phyloP scores from a whole-genome alignment of 1,140 invertebrate species.

The Heliconius himera region DNA sequence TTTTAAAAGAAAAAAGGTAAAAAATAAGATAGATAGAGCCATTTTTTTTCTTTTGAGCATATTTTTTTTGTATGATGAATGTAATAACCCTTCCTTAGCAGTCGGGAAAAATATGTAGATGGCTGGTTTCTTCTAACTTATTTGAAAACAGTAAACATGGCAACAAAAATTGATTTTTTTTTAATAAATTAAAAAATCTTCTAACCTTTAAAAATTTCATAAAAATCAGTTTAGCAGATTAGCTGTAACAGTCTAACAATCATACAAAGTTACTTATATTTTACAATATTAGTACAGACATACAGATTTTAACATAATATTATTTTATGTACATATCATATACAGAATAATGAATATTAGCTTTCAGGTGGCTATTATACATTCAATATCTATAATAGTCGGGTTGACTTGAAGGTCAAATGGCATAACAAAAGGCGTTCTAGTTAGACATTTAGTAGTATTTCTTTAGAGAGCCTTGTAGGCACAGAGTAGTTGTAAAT shows the following conservation, averaged over 20 bases:
- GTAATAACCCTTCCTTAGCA: too few relatives aligned
- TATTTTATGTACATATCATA: background rate
- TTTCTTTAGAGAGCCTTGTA: background rate
- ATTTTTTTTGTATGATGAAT: too few relatives aligned
- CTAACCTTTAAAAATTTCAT: too few relatives aligned
- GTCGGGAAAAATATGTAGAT: too few relatives aligned
- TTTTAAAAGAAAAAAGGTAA: background rate
- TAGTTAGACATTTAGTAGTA: background rate
- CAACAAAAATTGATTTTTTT: too few relatives aligned
- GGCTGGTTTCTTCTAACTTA: too few relatives aligned
- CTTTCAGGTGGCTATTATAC: conserved; percentile 1
- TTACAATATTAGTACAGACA: background rate
- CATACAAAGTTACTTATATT: too few relatives aligned
- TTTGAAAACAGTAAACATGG: too few relatives aligned
- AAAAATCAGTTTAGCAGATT: too few relatives aligned
- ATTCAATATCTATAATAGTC: background rate
- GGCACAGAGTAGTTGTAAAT: background rate
- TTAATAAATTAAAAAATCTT: too few relatives aligned
- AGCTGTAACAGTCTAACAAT: too few relatives aligned
- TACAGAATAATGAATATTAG: background rate
- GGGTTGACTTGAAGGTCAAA: conserved; percentile 9
- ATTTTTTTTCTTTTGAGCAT: too few relatives aligned
- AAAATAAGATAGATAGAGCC: background rate
- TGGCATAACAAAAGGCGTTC: conserved; percentile 12
- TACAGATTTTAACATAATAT: background rate